Conservation (phyloP, 2,113 vertebrate genomes). For the Nestor notabilis region DNA sequence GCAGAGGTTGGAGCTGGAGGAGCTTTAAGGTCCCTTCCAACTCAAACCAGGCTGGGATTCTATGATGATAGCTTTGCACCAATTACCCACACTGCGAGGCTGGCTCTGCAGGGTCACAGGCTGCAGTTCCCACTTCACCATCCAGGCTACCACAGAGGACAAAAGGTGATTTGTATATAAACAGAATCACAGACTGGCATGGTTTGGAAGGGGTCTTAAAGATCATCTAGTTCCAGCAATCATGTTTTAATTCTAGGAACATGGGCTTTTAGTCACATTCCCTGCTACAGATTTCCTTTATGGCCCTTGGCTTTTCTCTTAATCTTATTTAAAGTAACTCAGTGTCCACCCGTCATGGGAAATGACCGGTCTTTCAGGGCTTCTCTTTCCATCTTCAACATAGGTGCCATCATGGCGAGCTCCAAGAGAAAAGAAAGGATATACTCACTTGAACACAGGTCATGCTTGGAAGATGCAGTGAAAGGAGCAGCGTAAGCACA, state of each 20-base stretch:
- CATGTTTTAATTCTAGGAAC: background rate
- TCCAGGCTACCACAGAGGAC: background rate
- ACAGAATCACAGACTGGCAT: background rate
- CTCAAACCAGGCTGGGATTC: background rate
- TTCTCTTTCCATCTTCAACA: background rate
- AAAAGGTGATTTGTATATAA: background rate
- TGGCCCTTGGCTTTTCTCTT: background rate
- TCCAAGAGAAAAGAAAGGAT: too few species aligned
- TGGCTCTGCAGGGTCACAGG: too few species aligned
- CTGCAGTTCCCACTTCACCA: background rate
- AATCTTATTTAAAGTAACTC: background rate
- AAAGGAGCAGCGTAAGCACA: background rate
- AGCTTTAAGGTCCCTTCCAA: background rate
- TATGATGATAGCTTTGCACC: accelerated
- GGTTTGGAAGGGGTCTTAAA: background rate
- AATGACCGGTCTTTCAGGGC: background rate
- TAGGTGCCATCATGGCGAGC: background rate
- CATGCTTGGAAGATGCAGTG: background rate
- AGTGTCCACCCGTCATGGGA: background rate
- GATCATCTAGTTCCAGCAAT: background rate
- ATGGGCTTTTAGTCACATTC: background rate
- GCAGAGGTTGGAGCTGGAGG: background rate
- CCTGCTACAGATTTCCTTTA: background rate
- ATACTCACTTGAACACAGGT: background rate
- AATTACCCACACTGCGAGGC: background rate